Evolutionary conservation across 1,140 invertebrate species (phyloP).

Genomic region (Cryptotermes secundus): DNA sequence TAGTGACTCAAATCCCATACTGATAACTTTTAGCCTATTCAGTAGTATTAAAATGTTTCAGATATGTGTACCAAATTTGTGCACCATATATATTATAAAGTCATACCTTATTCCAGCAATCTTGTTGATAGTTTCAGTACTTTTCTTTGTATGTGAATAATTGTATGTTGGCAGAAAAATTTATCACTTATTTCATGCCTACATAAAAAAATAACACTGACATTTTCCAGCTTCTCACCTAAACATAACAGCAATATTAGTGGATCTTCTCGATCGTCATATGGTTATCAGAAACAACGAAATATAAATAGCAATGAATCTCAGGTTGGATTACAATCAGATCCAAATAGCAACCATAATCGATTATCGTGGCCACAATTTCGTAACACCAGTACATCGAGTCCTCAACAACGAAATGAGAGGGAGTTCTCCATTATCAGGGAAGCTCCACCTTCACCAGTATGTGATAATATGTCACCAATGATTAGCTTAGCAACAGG

Average conservation of each 20-base stretch:
- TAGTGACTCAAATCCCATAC: no score
- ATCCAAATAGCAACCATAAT: constrained; percentile 27
- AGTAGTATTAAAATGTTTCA: no score
- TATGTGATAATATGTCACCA: constrained; percentile 42
- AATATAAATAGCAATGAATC: neutral
- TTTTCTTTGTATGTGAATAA: no score
- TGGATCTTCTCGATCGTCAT: neutral
- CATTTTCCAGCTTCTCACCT: constrained; percentile 19
- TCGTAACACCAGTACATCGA: constrained; percentile 35
- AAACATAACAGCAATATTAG: neutral
- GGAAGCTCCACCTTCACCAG: constrained; percentile 44
- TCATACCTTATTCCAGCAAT: no score
- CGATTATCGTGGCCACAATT: constrained; percentile 54
- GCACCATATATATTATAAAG: no score
- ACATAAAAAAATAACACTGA: neutral
- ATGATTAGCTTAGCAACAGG: constrained; percentile 47
- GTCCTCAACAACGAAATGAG: constrained; percentile 44
- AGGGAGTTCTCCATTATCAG: constrained; percentile 42
- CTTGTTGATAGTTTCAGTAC: no score
- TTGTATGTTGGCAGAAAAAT: no score
- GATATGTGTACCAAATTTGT: no score
- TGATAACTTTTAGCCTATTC: no score
- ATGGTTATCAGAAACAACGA: constrained; percentile 25
- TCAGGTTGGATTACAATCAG: neutral
- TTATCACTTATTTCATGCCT: neutral